Evolutionary conservation across 2,797 vertebrate species (phyloP).

Genomic region (Crenuchus spilurus): DNA sequence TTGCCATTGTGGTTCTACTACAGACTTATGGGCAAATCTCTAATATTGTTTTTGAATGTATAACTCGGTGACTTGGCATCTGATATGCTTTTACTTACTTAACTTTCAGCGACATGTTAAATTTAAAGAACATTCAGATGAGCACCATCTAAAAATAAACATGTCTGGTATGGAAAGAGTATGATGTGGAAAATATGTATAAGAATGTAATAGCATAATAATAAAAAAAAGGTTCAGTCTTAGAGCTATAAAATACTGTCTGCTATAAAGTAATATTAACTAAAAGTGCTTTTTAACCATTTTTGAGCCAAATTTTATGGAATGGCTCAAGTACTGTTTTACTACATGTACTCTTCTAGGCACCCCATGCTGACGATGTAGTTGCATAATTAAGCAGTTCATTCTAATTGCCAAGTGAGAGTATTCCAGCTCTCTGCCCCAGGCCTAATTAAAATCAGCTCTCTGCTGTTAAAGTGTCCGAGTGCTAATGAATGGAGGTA

Average conservation of each 20-base stretch:
- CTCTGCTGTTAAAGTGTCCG: conserved; percentile 27
- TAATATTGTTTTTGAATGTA: too few relatives aligned
- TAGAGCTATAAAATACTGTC: background rate
- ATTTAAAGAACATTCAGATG: too few relatives aligned
- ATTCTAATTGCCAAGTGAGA: conserved; percentile 27
- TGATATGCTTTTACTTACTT: too few relatives aligned
- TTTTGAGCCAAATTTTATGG: background rate
- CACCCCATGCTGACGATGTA: background rate
- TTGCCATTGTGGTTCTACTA: background rate
- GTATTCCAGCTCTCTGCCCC: conserved; percentile 19
- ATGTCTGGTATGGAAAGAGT: background rate
- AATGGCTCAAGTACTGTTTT: background rate
- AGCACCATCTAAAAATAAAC: too few relatives aligned
- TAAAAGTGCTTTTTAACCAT: background rate
- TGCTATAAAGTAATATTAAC: background rate
- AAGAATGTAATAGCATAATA: too few relatives aligned
- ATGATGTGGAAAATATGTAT: too few relatives aligned
- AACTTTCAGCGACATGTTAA: too few relatives aligned
- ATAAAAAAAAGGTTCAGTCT: background rate
- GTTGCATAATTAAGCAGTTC: conserved; percentile 25
- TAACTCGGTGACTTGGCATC: too few relatives aligned
- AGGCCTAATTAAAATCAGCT: conserved; percentile 39
- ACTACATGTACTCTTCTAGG: background rate
- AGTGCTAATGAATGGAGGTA: conserved; percentile 14
- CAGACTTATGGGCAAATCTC: background rate